Conservation (phyloP, 2,888 invertebrate genomes). For the Athalia circularis region DNA sequence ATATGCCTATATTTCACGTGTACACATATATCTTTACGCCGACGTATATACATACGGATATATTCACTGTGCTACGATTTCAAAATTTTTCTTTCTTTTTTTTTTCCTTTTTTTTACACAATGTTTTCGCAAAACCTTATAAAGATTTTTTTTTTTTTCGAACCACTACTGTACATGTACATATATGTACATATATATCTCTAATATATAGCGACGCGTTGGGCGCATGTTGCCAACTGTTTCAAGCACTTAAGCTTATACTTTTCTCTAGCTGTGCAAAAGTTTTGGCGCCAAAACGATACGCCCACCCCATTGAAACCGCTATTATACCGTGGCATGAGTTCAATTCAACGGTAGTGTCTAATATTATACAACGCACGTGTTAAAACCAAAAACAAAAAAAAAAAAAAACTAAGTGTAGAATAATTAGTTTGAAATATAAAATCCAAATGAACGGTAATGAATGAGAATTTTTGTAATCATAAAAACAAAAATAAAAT, state of each 20-base stretch:
- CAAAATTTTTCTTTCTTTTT: not conserved
- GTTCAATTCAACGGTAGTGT: not conserved
- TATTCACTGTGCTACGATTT: not conserved
- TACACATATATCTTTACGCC: too few relatives aligned
- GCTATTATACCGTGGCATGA: not conserved
- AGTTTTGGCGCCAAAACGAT: constrained; percentile 25
- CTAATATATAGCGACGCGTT: not conserved
- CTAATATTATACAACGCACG: not conserved
- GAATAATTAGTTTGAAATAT: too few relatives aligned
- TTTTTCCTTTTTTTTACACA: not conserved
- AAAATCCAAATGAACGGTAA: too few relatives aligned
- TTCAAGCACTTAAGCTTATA: constrained; percentile 19
- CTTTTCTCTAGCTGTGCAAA: not conserved
- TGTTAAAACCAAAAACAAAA: too few relatives aligned
- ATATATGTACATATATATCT: not conserved
- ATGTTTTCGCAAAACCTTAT: not conserved
- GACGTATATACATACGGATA: not conserved
- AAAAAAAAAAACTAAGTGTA: too few relatives aligned
- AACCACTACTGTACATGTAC: not conserved
- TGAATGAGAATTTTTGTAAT: not conserved
- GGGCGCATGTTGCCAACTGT: constrained; percentile 36
- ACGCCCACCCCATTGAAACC: not conserved
- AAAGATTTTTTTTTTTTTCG: constrained; percentile 12
- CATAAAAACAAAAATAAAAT: not conserved
- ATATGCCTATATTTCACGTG: too few relatives aligned